Evolutionary conservation across 2,888 invertebrate genomes (phyloP), one percentile per base, ranked within the genome.

Genomic region (Ectropis crepuscularia): DNA sequence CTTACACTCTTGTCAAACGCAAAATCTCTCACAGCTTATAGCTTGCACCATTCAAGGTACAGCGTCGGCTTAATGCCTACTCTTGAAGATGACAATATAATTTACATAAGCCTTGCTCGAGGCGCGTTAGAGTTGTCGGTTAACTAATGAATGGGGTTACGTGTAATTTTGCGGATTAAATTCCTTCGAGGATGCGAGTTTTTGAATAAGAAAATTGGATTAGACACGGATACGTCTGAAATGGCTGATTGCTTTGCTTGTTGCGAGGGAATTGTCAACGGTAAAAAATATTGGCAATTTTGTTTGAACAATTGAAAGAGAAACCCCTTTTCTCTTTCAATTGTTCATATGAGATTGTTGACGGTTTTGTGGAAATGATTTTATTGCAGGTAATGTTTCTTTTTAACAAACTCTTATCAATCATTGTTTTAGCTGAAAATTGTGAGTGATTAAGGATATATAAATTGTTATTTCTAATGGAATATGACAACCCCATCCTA

Each of bases 51-150:
- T 16, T 41, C 38, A 53, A 63, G 65, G 62, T 63, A 60, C 45
- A 61, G 49, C 42, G 46, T 49, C 53, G 63, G 60, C 80, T 79
- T 83, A 83, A 84, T 81, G 79, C 84, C 78, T 80, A 80, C 83
- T 82, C 85, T 82, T 81, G 80, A 81, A 88, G 82, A 83, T 84
- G 86, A 85, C 84, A 83, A 82, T 83, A 83, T 82, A 85, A 87
- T 86, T 83, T 85, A 81, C 83, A 85, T 86, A 86, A 87, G 83
- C 84, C 80, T 71, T 74, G 79, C 75, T 71, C 78, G 72, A 62
- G 67, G 61, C 76, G 74, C 72, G 72, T 68, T 70, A 74, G 76
- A 77, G 74, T 77, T 74, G 71, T 75, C 75, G 73, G 74, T 74
- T 78, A 76, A 75, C 76, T 75, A 78, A 75, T 75, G 78, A 78